Evolutionary conservation across 2,797 vertebrate species (phyloP).

Genomic region (Clarias laeviceps): DNA sequence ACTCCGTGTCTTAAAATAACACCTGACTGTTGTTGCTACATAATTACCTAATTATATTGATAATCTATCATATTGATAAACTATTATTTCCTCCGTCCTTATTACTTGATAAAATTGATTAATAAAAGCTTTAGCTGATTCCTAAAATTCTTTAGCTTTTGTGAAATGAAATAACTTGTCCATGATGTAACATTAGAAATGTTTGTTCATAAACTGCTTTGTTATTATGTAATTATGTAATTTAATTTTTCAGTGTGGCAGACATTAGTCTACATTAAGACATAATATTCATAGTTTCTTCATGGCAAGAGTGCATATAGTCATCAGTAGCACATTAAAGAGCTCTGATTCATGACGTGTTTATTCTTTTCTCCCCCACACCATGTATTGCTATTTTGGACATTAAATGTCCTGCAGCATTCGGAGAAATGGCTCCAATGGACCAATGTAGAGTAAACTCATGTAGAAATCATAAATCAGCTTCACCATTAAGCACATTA

Average conservation of each 20-base stretch:
- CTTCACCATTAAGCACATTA: conserved; percentile 12
- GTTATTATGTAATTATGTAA: too few relatives aligned
- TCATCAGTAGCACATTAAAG: background rate
- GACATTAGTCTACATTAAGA: background rate
- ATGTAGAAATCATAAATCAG: conserved; percentile 10
- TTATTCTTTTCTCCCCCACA: background rate
- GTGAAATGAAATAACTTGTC: background rate
- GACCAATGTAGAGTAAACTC: background rate
- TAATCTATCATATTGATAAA: too few relatives aligned
- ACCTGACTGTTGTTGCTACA: too few relatives aligned
- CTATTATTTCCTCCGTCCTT: background rate
- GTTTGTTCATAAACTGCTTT: background rate
- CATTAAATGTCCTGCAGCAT: background rate
- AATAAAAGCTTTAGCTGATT: background rate
- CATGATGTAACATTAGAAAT: background rate
- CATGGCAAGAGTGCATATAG: background rate
- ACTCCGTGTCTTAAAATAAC: too few relatives aligned
- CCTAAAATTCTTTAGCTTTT: background rate
- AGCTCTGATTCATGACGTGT: background rate
- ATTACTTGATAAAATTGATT: background rate
- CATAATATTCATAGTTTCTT: background rate
- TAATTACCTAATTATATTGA: too few relatives aligned
- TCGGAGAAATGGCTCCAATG: background rate
- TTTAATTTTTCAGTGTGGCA: background rate
- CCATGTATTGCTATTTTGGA: background rate